These are phyloP conservation scores for Zootoca vivipara DNA, from an alignment of 2,113 vertebrate species.

Conservation along the genomic window DNA sequence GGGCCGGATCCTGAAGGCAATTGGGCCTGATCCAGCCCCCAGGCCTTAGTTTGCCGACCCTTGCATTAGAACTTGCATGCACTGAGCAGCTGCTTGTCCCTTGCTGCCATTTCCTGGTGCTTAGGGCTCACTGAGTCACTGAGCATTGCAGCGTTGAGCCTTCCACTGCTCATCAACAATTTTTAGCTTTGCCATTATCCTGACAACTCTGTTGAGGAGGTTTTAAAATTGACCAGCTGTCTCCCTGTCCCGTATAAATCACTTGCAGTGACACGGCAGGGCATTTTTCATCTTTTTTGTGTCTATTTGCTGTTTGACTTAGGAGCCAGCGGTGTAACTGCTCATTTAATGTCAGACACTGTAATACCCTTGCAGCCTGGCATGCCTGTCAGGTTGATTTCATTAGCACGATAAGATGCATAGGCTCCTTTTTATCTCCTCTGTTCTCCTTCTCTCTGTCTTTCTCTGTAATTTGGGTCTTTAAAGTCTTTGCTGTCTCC, in stretches of 20 bases:
- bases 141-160: constrained; percentile 28
- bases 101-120: constrained; percentile 46
- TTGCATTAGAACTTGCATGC: too few relatives aligned
- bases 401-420: constrained; percentile 83
- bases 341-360: constrained; percentile 75
- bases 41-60: too few relatives aligned
- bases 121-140: constrained; percentile 43
- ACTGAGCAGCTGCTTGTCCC: constrained; percentile 42
- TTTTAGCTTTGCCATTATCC: constrained; percentile 61
- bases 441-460: constrained; percentile 72
- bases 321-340: constrained; percentile 72
- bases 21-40: too few relatives aligned
- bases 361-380: constrained; percentile 72
- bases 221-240: constrained; percentile 49
- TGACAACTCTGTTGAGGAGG: constrained; percentile 46
- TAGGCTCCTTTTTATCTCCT: constrained; percentile 82
- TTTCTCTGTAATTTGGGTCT: constrained; percentile 82
- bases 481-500: constrained; percentile 87
- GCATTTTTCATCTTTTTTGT: constrained; percentile 63
- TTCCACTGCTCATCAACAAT: constrained; percentile 51
- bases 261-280: constrained; percentile 44
- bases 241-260: constrained; percentile 56
- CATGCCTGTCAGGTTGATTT: constrained; percentile 82
- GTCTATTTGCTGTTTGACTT: constrained; percentile 71
- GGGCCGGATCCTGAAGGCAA: too few relatives aligned